Evolutionary conservation across 2,797 vertebrate genomes (phyloP), one percentile per base, ranked within the genome.

Genomic region (Natrix natrix): DNA sequence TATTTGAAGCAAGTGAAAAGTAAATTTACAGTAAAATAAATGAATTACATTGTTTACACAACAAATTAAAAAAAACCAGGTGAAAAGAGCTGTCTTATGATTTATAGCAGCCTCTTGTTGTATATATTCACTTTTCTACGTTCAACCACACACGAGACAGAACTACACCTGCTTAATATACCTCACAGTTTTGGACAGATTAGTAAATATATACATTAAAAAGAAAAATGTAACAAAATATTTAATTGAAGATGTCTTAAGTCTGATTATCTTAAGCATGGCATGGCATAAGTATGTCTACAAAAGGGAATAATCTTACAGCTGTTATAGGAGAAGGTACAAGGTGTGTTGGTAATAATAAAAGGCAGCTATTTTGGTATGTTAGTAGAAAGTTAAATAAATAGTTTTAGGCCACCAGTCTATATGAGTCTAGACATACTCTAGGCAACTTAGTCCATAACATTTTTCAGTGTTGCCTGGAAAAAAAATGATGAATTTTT

Each of bases 1-100:
- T 97, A 94, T 95, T 97, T 87, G 8, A 97, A 94, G 94, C 93
- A 97, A 96, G 93, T 93, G 96, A 97, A 96, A 97, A 97, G 94
- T 97, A 96, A 96, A 97, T 93, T 95, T 93, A 97, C 96, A 96
- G 94, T 96, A 96, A 96, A 96, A 96, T 96, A 94, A n/a, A 96
- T 78, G 97, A 96, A 95, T 94, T 97, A 95, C 20, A 95, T 90
- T 96, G 95, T 97, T 97, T 97, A 96, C 94, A 95, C 94, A 97
- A 32, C 91, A 92, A 22, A 94, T 48, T 48, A 48, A 4, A 97
- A 95, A 0, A 87, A 97, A 86, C 56, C 92, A 94, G 87, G 95
- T 96, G 97, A 95, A 95, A 97, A 97, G 96, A 96, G 95, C 90
- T 94, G 94, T 94, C 32, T 92, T 32, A 91, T 55, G 93, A 96